A percentile compares a stretch with the other conserved stretches of the same genome.
phyloP scores from a whole-genome alignment of 2,113 vertebrate genomes.

The Cynoglossus semilaevis region DNA sequence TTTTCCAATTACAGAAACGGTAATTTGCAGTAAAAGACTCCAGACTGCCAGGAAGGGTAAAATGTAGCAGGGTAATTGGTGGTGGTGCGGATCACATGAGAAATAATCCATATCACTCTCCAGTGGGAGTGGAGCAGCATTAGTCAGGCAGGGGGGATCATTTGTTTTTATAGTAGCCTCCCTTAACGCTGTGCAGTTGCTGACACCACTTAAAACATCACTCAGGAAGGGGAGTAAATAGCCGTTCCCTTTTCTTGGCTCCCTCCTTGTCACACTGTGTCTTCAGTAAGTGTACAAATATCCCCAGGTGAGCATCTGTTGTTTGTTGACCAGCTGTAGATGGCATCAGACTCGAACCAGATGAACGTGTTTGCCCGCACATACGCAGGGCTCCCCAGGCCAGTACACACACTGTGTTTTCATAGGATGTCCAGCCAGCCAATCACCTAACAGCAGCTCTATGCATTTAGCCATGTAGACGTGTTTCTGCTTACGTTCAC shows the following conservation, averaged over 20 bases:
- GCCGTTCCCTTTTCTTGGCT: slow-evolving; percentile 26
- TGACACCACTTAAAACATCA: slow-evolving; percentile 48
- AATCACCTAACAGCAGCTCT: too few relatives aligned
- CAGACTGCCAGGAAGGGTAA: slow-evolving; percentile 48
- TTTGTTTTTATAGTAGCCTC: slow-evolving; percentile 52
- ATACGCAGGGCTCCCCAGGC: slow-evolving; percentile 1
- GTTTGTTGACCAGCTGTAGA: slow-evolving; percentile 30
- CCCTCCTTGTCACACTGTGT: slow-evolving; percentile 21
- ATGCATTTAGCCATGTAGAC: too few relatives aligned
- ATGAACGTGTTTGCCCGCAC: slow-evolving; percentile 10
- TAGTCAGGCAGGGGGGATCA: slow-evolving; percentile 48
- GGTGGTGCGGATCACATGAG: slow-evolving; percentile 27
- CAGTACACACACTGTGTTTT: background rate
- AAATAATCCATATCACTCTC: slow-evolving; percentile 48
- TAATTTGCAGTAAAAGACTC: slow-evolving; percentile 63
- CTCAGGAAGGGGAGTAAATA: slow-evolving; percentile 39
- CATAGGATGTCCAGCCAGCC: too few relatives aligned
- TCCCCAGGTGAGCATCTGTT: slow-evolving; percentile 8
- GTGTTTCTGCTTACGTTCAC: too few relatives aligned
- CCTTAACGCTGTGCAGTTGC: slow-evolving; percentile 31
- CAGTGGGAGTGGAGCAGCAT: slow-evolving; percentile 46
- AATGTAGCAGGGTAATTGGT: slow-evolving; percentile 44
- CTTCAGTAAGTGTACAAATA: slow-evolving; percentile 31
- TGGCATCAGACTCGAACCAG: slow-evolving; percentile 17
- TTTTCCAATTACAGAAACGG: slow-evolving; percentile 67